Evolutionary conservation across 1,140 invertebrate species (phyloP).

Genomic region (Cotesia glomerata): DNA sequence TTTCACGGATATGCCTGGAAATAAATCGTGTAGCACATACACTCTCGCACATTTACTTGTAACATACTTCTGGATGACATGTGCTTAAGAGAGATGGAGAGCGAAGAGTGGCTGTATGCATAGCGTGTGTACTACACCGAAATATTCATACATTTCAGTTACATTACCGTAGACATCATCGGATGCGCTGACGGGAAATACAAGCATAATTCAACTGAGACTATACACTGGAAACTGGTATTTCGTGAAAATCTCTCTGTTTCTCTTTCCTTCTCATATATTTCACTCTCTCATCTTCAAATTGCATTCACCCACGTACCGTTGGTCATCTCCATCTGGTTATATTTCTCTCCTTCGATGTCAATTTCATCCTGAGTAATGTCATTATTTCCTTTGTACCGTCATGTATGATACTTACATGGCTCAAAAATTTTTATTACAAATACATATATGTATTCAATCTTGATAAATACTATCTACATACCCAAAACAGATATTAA

Average conservation of each 20-base stretch:
- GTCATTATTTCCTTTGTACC: slow-evolving; percentile 25
- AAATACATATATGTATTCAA: too few species aligned
- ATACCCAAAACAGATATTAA: too few species aligned
- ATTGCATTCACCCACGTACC: slow-evolving; percentile 3
- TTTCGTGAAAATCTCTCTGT: slow-evolving; percentile 48
- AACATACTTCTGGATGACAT: slow-evolving; percentile 13
- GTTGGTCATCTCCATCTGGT: slow-evolving; percentile 25
- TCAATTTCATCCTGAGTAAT: slow-evolving; percentile 26
- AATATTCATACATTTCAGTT: slow-evolving; percentile 60
- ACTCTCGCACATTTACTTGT: slow-evolving; percentile 8
- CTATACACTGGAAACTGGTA: slow-evolving; percentile 44
- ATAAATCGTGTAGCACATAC: slow-evolving; percentile 25
- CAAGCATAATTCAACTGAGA: slow-evolving; percentile 58
- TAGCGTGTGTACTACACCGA: slow-evolving; percentile 35
- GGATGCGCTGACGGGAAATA: slow-evolving; percentile 61
- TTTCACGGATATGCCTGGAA: slow-evolving; percentile 26
- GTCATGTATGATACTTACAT: slow-evolving; percentile 5
- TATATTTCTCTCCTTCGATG: slow-evolving; percentile 20
- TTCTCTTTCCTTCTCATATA: slow-evolving; percentile 12
- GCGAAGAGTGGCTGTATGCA: slow-evolving; percentile 6
- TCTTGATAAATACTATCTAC: too few species aligned
- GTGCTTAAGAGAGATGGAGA: background rate
- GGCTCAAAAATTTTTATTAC: background rate
- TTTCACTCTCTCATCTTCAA: slow-evolving; percentile 7
- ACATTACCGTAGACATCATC: slow-evolving; percentile 60